Evolutionary conservation across 2,797 vertebrate species (phyloP).

Genomic region (Gephyroberyx darwinii): DNA sequence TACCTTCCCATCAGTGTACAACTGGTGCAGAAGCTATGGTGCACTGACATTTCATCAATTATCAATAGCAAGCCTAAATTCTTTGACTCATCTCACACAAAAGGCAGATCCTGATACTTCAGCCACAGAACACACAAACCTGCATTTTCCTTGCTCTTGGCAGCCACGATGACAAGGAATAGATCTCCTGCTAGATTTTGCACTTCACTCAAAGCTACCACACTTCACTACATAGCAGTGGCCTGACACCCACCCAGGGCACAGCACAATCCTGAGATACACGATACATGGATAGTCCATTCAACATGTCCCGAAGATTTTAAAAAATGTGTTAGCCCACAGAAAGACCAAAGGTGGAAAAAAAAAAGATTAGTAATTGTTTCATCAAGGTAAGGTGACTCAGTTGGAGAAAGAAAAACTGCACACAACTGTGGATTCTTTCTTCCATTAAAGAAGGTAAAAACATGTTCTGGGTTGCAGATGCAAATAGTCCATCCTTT

Average conservation of each 20-base stretch:
- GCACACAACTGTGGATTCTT: neutral
- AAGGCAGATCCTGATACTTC: constrained; percentile 22
- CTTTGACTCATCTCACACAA: neutral
- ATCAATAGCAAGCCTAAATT: neutral
- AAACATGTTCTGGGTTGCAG: neutral
- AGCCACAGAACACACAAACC: constrained; percentile 25
- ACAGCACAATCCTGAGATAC: neutral
- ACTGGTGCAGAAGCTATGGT: neutral
- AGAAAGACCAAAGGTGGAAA: too few species aligned
- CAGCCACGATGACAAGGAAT: constrained; percentile 26
- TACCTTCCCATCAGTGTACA: neutral
- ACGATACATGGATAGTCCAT: too few species aligned
- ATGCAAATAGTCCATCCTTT: neutral
- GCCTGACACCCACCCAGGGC: constrained; percentile 23
- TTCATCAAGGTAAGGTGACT: too few species aligned
- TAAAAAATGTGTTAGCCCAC: too few species aligned
- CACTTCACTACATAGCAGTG: constrained; percentile 21
- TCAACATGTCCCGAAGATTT: too few species aligned
- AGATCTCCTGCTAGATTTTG: constrained; percentile 42
- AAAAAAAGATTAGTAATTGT: too few species aligned
- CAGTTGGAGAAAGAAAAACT: neutral
- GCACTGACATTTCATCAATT: neutral
- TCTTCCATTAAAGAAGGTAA: neutral
- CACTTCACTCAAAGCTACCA: constrained; percentile 9
- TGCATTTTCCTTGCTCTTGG: constrained; percentile 57